These are phyloP conservation scores for Hyppa rectilinea DNA, from an alignment of 2,888 invertebrate genomes.

Conservation along the genomic window DNA sequence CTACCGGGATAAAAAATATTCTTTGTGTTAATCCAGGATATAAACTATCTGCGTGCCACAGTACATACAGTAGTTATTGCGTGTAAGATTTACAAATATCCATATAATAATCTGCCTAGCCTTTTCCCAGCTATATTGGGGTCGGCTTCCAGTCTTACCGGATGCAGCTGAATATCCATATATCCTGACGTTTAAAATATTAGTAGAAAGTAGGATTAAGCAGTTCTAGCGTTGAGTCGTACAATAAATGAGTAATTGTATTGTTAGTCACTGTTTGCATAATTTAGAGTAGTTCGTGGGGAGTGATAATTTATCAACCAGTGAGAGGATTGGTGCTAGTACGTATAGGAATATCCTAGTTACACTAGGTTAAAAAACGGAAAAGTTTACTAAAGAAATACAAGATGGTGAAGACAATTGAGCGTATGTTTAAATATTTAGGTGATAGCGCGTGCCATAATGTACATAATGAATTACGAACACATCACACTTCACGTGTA, in stretches of 20 bases:
- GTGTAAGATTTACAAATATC: no score
- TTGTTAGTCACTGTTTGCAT: slow-evolving; percentile 44
- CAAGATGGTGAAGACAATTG: slow-evolving; percentile 8
- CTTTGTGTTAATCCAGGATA: no score
- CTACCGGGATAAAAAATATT: no score
- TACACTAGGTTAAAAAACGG: slow-evolving; percentile 18
- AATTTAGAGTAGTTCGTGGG: slow-evolving; percentile 29
- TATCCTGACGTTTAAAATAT: no score
- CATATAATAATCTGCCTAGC: no score
- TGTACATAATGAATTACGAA: slow-evolving; percentile 70
- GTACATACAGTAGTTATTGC: no score
- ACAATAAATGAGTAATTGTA: slow-evolving; percentile 7
- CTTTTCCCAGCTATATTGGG: no score
- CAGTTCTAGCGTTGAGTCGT: neutral
- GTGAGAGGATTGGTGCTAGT: slow-evolving; percentile 68
- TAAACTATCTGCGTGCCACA: no score
- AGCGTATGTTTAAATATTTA: slow-evolving; percentile 43
- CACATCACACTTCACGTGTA: slow-evolving; percentile 71
- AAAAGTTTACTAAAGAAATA: slow-evolving; percentile 26
- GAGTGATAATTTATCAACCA: slow-evolving; percentile 59
- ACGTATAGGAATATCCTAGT: slow-evolving; percentile 38
- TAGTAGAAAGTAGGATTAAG: no score
- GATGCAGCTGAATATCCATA: no score
- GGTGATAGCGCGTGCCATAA: slow-evolving; percentile 66
- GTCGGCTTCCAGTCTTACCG: no score